These are phyloP conservation scores for Caracal caracal DNA, from an alignment of 2,113 vertebrate species.

Conservation along the genomic window DNA sequence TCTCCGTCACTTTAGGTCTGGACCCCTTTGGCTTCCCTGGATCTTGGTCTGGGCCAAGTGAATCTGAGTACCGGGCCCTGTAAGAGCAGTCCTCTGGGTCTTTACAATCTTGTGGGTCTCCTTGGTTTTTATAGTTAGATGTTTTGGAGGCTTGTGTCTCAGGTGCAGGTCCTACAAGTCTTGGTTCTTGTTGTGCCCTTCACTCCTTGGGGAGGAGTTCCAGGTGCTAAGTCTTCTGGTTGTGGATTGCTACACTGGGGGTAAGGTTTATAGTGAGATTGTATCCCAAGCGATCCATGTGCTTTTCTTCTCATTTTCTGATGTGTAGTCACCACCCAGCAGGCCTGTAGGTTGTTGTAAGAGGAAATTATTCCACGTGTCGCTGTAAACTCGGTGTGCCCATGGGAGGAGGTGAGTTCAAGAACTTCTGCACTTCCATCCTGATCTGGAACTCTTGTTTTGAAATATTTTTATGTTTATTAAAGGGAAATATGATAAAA, in stretches of 20 bases:
- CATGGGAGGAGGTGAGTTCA: neutral
- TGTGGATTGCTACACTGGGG: neutral
- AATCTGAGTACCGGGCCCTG: neutral
- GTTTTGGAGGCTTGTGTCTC: neutral
- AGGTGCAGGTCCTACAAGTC: neutral
- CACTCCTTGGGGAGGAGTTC: neutral
- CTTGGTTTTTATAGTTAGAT: neutral
- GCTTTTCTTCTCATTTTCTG: neutral
- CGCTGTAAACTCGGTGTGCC: neutral
- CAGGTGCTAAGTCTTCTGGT: neutral
- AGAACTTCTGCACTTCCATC: neutral
- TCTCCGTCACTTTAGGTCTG: neutral
- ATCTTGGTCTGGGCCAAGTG: neutral
- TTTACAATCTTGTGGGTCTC: neutral
- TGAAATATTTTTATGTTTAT: conserved; percentile 4
- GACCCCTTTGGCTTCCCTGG: neutral
- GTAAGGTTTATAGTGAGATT: neutral
- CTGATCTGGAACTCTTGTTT: neutral
- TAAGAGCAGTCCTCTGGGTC: neutral
- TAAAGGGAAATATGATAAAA: neutral
- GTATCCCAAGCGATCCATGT: neutral
- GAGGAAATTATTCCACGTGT: neutral
- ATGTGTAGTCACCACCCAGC: neutral
- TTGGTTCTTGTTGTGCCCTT: neutral
- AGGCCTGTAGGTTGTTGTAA: neutral